Evolutionary conservation across 2,113 vertebrate genomes (phyloP).

Genomic region (Maccullochella peelii): DNA sequence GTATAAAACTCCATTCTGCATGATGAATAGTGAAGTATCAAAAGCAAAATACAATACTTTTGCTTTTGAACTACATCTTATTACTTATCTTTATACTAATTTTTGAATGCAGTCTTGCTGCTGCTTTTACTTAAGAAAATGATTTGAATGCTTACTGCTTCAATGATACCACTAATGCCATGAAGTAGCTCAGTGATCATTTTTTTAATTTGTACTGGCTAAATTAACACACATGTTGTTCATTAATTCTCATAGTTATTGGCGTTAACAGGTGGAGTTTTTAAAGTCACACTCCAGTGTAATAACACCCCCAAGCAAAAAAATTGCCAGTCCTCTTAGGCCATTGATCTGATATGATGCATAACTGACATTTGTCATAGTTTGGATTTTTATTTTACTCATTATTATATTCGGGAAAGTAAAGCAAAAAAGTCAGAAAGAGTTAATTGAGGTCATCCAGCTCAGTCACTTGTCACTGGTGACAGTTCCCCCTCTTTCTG

Average conservation of each 20-base stretch:
- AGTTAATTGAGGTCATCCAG: conserved; percentile 48
- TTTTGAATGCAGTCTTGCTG: background rate
- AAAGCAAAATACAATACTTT: too few species aligned
- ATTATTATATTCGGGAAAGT: conserved; percentile 27
- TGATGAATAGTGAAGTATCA: too few species aligned
- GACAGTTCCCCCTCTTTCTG: conserved; percentile 43
- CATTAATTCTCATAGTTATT: background rate
- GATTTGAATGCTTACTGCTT: background rate
- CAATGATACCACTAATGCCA: background rate
- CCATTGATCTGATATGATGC: background rate
- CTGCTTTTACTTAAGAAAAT: background rate
- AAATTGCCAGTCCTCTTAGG: background rate
- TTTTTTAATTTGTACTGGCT: background rate
- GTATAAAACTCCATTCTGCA: too few species aligned
- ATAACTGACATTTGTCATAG: conserved; percentile 21
- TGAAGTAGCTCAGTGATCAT: background rate
- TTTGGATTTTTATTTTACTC: conserved; percentile 9
- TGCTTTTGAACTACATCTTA: too few species aligned
- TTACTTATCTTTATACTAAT: background rate
- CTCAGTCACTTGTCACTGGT: conserved; percentile 44
- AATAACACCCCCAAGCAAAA: background rate
- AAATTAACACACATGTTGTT: background rate
- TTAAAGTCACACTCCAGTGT: background rate
- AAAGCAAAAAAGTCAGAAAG: background rate
- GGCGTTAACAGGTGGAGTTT: background rate